These are phyloP conservation scores for Cerceris rybyensis DNA, from an alignment of 2,888 invertebrate genomes.

Conservation along the genomic window DNA sequence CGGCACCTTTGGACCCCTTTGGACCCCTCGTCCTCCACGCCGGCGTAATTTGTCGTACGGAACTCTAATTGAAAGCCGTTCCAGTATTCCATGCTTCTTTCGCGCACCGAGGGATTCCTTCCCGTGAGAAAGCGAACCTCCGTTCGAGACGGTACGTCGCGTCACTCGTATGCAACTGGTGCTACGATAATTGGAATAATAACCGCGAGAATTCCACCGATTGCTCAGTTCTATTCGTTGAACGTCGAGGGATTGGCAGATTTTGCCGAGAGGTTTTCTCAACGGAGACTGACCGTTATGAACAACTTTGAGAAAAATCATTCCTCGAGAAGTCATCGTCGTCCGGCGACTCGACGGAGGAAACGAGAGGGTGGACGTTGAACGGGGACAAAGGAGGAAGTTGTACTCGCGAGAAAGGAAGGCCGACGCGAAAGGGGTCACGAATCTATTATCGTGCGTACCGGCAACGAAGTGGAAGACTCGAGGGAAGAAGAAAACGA, in stretches of 20 bases:
- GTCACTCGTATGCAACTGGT: too few relatives aligned
- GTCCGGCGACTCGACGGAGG: neutral
- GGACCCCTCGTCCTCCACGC: neutral
- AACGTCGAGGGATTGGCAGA: too few relatives aligned
- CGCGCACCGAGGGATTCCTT: neutral
- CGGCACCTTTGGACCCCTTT: conserved; percentile 20
- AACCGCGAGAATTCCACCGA: too few relatives aligned
- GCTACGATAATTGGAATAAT: too few relatives aligned
- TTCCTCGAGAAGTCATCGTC: too few relatives aligned
- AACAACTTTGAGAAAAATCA: too few relatives aligned
- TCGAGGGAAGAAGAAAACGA: conserved; percentile 15
- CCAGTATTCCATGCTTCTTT: conserved; percentile 4
- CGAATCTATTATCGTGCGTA: conserved; percentile 59
- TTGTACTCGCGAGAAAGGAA: neutral
- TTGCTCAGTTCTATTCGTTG: too few relatives aligned
- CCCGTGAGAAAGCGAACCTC: too few relatives aligned
- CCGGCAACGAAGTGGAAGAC: conserved; percentile 47
- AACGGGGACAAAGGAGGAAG: conserved; percentile 7
- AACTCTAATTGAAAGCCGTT: conserved; percentile 18
- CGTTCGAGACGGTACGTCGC: too few relatives aligned
- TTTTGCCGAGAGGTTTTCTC: too few relatives aligned
- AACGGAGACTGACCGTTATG: too few relatives aligned
- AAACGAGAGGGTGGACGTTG: neutral
- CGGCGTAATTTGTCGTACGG: conserved; percentile 15
- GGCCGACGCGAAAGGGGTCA: conserved; percentile 24